These are phyloP conservation scores for Bambusicola thoracicus DNA, from an alignment of 2,113 vertebrate species.

Conservation along the genomic window DNA sequence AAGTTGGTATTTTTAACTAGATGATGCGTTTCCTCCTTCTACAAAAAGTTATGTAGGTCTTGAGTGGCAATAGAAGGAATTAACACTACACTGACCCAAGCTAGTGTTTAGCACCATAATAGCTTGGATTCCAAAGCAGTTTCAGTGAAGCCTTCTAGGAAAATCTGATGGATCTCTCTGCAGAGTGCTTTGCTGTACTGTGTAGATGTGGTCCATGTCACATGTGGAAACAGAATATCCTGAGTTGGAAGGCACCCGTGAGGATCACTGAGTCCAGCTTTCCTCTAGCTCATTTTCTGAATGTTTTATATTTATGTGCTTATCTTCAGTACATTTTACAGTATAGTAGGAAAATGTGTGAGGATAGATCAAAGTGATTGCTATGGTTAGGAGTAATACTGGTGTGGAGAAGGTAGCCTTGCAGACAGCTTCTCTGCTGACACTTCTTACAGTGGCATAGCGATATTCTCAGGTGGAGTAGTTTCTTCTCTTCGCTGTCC, in stretches of 20 bases:
- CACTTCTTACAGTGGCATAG: not conserved
- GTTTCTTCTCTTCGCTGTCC: accelerated
- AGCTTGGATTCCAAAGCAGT: not conserved
- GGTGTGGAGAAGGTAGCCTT: not conserved
- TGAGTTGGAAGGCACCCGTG: not conserved
- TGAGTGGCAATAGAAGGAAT: not conserved
- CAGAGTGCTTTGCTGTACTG: not conserved
- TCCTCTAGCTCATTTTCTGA: not conserved
- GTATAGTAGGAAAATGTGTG: not conserved
- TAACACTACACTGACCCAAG: not conserved
- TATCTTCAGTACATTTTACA: not conserved
- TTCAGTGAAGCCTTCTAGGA: not conserved
- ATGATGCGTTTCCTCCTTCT: not conserved
- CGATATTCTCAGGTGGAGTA: not conserved
- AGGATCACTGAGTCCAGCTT: not conserved
- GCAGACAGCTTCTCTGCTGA: not conserved
- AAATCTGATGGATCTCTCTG: not conserved
- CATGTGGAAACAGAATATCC: not conserved
- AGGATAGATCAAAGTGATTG: not conserved
- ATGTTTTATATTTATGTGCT: not conserved
- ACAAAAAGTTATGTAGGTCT: not conserved
- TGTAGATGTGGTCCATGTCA: accelerated
- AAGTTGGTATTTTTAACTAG: not conserved
- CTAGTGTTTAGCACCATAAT: not conserved
- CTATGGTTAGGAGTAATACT: not conserved